A percentile compares a stretch with the other conserved stretches of the same genome.
phyloP scores from a whole-genome alignment of 2,888 invertebrate species.

The Cistogaster globosa region DNA sequence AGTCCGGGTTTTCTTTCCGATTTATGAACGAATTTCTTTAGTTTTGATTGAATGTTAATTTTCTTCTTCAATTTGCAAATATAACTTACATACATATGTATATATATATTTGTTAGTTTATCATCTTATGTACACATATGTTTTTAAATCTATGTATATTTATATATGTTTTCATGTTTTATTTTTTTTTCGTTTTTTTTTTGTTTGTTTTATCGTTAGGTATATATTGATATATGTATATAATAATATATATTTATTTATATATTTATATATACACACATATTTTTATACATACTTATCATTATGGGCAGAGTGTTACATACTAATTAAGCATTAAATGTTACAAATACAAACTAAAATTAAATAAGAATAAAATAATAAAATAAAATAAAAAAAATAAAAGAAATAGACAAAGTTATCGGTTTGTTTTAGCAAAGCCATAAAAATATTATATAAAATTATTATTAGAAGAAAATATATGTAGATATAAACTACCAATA shows the following conservation, averaged over 20 bases:
- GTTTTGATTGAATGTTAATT: conserved; percentile 37
- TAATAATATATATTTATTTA: conserved; percentile 33
- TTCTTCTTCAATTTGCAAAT: conserved; percentile 28
- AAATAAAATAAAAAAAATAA: too few relatives aligned
- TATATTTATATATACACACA: conserved; percentile 41
- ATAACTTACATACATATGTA: conserved; percentile 22
- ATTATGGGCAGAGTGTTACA: conserved; percentile 56
- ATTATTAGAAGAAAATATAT: conserved; percentile 23
- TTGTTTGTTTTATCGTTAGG: too few relatives aligned
- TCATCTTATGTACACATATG: conserved; percentile 42
- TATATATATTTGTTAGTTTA: not conserved
- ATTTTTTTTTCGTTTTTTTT: too few relatives aligned
- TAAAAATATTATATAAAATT: conserved; percentile 40
- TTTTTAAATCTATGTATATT: conserved; percentile 27
- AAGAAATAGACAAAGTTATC: conserved; percentile 43
- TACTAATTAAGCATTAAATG: conserved; percentile 68
- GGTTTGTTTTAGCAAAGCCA: conserved; percentile 51
- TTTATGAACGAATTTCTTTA: conserved; percentile 27
- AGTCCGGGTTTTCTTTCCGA: not conserved
- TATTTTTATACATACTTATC: conserved; percentile 31
- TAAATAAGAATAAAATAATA: conserved; percentile 64
- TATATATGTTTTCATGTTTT: conserved; percentile 8
- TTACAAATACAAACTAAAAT: conserved; percentile 68
- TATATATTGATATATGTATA: conserved; percentile 31
- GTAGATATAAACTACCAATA: conserved; percentile 40